These are phyloP conservation scores for Frankliniella intonsa DNA, from an alignment of 2,888 invertebrate genomes.

Conservation along the genomic window DNA sequence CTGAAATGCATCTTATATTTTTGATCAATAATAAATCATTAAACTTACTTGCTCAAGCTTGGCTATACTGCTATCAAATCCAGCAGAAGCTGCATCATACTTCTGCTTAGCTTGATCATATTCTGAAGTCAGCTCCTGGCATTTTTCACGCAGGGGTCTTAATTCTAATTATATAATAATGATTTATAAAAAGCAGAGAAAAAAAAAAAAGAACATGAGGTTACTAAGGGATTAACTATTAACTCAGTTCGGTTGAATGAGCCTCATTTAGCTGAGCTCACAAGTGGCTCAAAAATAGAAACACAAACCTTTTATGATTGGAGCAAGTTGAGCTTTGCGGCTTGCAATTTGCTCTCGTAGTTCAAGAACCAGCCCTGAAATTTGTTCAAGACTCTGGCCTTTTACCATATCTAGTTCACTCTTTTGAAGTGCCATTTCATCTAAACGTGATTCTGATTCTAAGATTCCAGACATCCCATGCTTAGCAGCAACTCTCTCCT, in stretches of 20 bases:
- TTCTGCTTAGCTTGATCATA: slow-evolving; percentile 64
- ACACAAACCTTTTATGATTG: slow-evolving; percentile 44
- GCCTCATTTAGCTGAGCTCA: too few relatives aligned
- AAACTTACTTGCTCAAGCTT: slow-evolving; percentile 50
- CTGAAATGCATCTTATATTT: neutral
- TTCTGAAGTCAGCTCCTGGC: slow-evolving; percentile 59
- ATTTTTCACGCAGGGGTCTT: slow-evolving; percentile 61
- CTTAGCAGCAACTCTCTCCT: slow-evolving; percentile 37
- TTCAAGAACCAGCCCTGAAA: slow-evolving; percentile 50
- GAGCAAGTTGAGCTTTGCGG: slow-evolving; percentile 58
- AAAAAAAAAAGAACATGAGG: slow-evolving; percentile 5
- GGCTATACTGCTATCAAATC: slow-evolving; percentile 52
- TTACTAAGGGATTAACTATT: slow-evolving; percentile 47
- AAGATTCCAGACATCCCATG: slow-evolving; percentile 49
- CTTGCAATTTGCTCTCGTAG: slow-evolving; percentile 55
- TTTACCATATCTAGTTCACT: slow-evolving; percentile 51
- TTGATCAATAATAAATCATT: neutral
- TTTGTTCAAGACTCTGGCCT: slow-evolving; percentile 51
- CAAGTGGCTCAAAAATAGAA: too few relatives aligned
- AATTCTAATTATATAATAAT: slow-evolving; percentile 47
- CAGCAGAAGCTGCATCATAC: slow-evolving; percentile 61
- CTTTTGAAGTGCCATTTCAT: slow-evolving; percentile 54
- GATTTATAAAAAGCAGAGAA: neutral
- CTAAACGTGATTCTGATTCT: slow-evolving; percentile 53
- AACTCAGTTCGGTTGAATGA: slow-evolving; percentile 47